These are phyloP conservation scores for Urocitellus parryii DNA, from an alignment of 2,113 vertebrate genomes.

Conservation along the genomic window DNA sequence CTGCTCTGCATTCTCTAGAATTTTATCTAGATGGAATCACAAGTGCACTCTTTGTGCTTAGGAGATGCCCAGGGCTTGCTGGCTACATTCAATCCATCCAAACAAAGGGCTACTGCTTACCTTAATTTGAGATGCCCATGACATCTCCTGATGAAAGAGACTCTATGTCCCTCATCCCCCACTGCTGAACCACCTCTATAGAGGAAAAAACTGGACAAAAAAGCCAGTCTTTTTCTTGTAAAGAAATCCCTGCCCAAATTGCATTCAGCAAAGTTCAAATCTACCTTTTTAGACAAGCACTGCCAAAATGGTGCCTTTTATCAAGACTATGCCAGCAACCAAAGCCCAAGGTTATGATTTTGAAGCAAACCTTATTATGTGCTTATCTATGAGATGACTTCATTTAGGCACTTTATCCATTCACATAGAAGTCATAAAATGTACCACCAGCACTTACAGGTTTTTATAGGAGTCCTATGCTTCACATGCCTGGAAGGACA, in stretches of 20 bases:
- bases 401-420: constrained; percentile 63
- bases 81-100: too few relatives aligned
- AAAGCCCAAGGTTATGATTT: rapidly evolving
- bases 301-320: not conserved
- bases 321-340: not conserved
- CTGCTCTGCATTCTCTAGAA: too few relatives aligned
- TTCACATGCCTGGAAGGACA: constrained; percentile 68
- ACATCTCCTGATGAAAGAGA: not conserved
- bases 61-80: rapidly evolving
- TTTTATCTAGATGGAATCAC: too few relatives aligned
- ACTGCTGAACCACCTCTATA: not conserved
- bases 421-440: constrained; percentile 42
- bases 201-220: not conserved
- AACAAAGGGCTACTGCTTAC: not conserved
- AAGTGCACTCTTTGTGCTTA: rapidly evolving
- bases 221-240: too few relatives aligned
- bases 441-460: not conserved
- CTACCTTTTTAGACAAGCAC: too few relatives aligned
- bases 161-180: rapidly evolving
- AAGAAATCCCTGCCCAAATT: not conserved
- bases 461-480: constrained; percentile 60
- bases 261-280: not conserved
- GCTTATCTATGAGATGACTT: constrained; percentile 21
- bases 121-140: not conserved
- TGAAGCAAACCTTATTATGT: not conserved